Evolutionary conservation across 2,888 invertebrate genomes (phyloP), one percentile per base, ranked within the genome.

Genomic region (Spicauda simplicius): DNA sequence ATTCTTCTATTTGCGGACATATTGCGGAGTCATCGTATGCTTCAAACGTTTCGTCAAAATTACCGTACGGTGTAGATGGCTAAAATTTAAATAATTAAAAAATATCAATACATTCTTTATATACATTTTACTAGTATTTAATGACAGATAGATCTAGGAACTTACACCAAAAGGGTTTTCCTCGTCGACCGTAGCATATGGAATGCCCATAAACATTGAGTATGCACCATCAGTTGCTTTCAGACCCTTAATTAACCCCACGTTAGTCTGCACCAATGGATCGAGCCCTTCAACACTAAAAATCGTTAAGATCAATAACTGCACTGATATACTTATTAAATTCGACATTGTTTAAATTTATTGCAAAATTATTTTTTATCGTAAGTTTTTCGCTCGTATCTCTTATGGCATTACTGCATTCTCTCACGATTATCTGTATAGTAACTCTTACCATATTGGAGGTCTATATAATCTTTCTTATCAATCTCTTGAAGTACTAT

Each of bases 101-200:
- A n/a, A n/a, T n/a, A n/a, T n/a, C 5, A 25, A 25, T 25, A 25
- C 5, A 25, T 25, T n/a, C 2, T 25, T 25, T 4, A 25, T 25
- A 25, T 25, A 4, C 25, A 25, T 25, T 2, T 2, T 4, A 25
- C 25, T 4, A 25, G 2, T 25, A 25, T 25, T 25, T 25, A 25
- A 25, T n/a, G 7, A n/a, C 5, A 45, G n/a, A 45, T n/a, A 45
- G n/a, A 45, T 45, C n/a, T 6, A 45, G 14, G 5, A 19, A 80
- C 86, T 81, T 71, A 90, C 90, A 71, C 86, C 87, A 76, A 90
- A 91, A 41, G 88, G 85, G 65, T 87, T 84, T 0, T 70, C 68
- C 30, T 80, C 73, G 54, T 87, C 73, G 0, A 90, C 85, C 57
- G 70, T 76, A 11, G 85, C 89, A 70, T 84, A 90, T 0, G 90